Evolutionary conservation across 2,888 invertebrate species (phyloP), one percentile per base, ranked within the genome.

Genomic region (Tenodera sinensis): DNA sequence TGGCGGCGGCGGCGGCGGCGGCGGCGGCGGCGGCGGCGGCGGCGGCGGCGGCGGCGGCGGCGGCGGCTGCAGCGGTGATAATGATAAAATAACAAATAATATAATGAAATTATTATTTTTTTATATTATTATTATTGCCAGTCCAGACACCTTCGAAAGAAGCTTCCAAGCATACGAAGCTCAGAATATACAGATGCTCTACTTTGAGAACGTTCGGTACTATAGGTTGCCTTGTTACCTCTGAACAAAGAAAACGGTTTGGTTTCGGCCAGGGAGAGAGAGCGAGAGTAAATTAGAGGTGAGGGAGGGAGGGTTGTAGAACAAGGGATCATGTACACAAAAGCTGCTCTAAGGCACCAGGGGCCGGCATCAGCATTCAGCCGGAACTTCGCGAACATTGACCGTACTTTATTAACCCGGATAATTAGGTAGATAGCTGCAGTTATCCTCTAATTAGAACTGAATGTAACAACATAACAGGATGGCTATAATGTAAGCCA

Each of bases 371-470:
- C 25, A 71, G 54, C 54, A 71, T 71, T 71, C 54, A 71, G 54
- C 54, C 20, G 25, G 25, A 27, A 85, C 54, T 27, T 54, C 54
- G 28, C 27, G 42, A 84, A 25, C 84, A 42, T 85, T 71, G 54
- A 28, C 85, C 42, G 27, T 85, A 84, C 88, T 88, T 85, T 88
- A 85, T 88, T 88, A 88, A 82, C 81, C 34, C 30, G 82, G 85
- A 89, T 89, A 89, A 89, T 89, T 89, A 89, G 89, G 34, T 85
- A 47, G 82, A 85, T 85, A 85, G 81, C 28, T 82, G 28, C 81
- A 89, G 89, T 85, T 89, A 89, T 86, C 42, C 83, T 85, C 85
- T 86, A 89, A 85, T 85, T 89, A 83, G 42, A 85, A 84, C 34
- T 85, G 84, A 88, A 71, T 71, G 54, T 71, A 71, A 71, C 54